These are phyloP conservation scores for Acronicta leporina DNA, from an alignment of 2,888 invertebrate genomes.

Conservation along the genomic window DNA sequence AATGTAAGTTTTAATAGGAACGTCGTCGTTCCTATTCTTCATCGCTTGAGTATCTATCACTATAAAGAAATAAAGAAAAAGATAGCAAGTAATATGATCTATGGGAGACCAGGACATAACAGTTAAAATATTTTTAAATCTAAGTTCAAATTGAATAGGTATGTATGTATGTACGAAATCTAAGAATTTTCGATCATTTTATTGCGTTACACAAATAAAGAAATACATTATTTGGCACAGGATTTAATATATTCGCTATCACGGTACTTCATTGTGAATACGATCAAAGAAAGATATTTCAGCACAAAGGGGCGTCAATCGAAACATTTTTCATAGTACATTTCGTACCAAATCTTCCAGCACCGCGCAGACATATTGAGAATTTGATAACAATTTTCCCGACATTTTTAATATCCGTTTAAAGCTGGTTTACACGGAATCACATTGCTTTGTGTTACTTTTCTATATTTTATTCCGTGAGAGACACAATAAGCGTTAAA, in stretches of 20 bases:
- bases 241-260: background rate
- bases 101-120: too few relatives aligned
- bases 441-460: constrained; percentile 37
- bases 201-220: background rate
- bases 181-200: too few relatives aligned
- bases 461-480: constrained; percentile 29
- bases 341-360: constrained; percentile 34
- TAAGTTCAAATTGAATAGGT: too few relatives aligned
- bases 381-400: constrained; percentile 35
- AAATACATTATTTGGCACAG: background rate
- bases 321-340: constrained; percentile 36
- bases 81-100: too few relatives aligned
- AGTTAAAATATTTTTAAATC: too few relatives aligned
- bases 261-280: constrained; percentile 18
- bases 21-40: constrained; percentile 12
- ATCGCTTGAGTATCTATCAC: background rate
- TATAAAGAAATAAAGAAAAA: background rate
- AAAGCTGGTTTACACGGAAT: constrained; percentile 33
- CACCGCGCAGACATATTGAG: constrained; percentile 30
- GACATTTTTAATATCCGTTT: constrained; percentile 56
- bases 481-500: constrained; percentile 37
- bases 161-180: too few relatives aligned
- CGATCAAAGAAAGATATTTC: constrained; percentile 26
- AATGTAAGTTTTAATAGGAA: constrained; percentile 16
- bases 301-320: constrained; percentile 25